phyloP scores from a whole-genome alignment of 2,113 vertebrate species.

The Irena cyanogastra region DNA sequence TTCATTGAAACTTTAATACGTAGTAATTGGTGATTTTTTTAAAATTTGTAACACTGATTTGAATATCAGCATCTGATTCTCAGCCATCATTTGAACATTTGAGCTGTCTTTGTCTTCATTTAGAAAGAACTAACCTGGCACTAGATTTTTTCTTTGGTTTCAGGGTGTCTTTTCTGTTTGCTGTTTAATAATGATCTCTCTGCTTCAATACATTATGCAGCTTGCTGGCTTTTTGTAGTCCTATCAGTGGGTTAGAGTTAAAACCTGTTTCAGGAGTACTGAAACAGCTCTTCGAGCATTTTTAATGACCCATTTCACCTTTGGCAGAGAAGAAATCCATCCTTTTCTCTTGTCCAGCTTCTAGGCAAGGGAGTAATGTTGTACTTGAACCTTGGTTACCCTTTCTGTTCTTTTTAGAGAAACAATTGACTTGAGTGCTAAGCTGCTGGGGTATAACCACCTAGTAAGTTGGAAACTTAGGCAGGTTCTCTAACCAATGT shows the following conservation, averaged over 20 bases:
- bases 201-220: neutral
- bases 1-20: accelerated
- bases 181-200: neutral
- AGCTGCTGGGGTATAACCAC: neutral
- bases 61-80: neutral
- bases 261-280: neutral
- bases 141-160: neutral
- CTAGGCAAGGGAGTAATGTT: neutral
- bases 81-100: neutral
- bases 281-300: neutral
- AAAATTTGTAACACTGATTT: neutral
- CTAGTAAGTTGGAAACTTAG: neutral
- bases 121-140: neutral
- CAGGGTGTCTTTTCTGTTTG: neutral
- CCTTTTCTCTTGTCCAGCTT: neutral
- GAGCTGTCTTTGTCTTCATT: neutral
- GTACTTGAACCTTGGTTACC: neutral
- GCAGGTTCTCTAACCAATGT: accelerated
- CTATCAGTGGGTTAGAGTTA: neutral
- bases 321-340: neutral
- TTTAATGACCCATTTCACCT: accelerated
- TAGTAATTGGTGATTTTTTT: neutral
- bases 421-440: neutral
- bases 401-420: neutral
- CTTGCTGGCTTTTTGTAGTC: neutral